A percentile compares a stretch with the other conserved stretches of the same genome.
Conservation (phyloP, 2,888 invertebrate genomes). For the Masnerella sp. region DNA sequence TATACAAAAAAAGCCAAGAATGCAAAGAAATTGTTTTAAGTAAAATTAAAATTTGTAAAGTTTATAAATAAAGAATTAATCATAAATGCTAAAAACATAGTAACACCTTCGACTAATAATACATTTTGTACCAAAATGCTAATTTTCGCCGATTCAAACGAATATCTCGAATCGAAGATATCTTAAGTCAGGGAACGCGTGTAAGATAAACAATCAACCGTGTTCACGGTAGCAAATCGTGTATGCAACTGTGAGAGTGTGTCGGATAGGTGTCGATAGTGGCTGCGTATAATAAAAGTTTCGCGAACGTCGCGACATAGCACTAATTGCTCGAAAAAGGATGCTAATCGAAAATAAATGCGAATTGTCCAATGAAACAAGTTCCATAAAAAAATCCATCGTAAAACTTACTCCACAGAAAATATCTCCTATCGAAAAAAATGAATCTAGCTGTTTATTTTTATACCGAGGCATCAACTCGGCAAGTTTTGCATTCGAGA, state of each 20-base stretch:
- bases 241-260: slow-evolving; percentile 31
- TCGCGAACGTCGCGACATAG: slow-evolving; percentile 19
- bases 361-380: slow-evolving; percentile 20
- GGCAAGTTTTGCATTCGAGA: not conserved
- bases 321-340: slow-evolving; percentile 38
- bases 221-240: slow-evolving; percentile 38
- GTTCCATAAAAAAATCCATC: no score
- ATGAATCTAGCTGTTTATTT: no score
- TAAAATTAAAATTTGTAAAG: no score
- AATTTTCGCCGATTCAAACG: slow-evolving; percentile 18
- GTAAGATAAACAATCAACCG: slow-evolving; percentile 37
- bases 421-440: no score
- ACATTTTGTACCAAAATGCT: slow-evolving; percentile 20
- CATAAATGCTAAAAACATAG: no score
- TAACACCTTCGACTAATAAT: no score
- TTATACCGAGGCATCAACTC: no score
- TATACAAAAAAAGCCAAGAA: no score
- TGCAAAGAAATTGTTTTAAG: no score
- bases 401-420: no score
- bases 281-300: slow-evolving; percentile 20
- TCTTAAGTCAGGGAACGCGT: slow-evolving; percentile 30
- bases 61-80: no score
- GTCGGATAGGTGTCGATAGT: slow-evolving; percentile 18
- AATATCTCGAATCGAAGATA: slow-evolving; percentile 32
- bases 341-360: slow-evolving; percentile 39